Evolutionary conservation across 2,113 vertebrate genomes (phyloP), one percentile per base, ranked within the genome.

Genomic region (Eclectus roratus): DNA sequence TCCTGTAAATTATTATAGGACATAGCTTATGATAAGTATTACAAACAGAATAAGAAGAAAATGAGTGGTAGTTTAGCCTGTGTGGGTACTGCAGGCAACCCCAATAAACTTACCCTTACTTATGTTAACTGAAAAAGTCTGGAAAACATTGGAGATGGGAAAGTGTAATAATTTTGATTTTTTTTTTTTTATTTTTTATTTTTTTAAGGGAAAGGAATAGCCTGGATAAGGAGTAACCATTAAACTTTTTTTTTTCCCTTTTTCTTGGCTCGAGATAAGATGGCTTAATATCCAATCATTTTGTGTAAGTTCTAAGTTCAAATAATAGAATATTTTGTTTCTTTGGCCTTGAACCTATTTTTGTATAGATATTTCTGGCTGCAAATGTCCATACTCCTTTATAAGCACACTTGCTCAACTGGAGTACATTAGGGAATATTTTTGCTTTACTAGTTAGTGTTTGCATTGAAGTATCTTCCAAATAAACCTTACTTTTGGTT

Each of bases 201-300:
- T 71, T 83, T 64, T 69, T 24, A 19, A 8, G 33, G 37, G 61
- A 85, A 74, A 78, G 33, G 6, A 77, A 47, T 71, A 81, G 11
- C 13, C 12, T 71, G 27, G 47, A 5, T 70, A 56, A 61, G 50
- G 17, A 55, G 33, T 66, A 81, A 49, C 17, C 6, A 80, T 25
- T 61, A 61, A 56, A 58, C 9, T 1, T 31, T 3, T 16, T 3
- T 13, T 66, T 35, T 29, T 9, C 1, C 2, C 29, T 0, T 27
- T 39, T 46, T 53, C 69, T 64, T 50, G 8, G 4, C 25, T 85
- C 31, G 50, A 64, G 33, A n/a, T 31, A 64, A 77, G 25, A 46
- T 72, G 39, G 5, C 17, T 78, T 66, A 19, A 25, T 80, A 56
- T 37, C 15, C 35, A 77, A 10, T 77, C 6, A 27, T 15, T 80